phyloP scores from a whole-genome alignment of 2,797 vertebrate species.

The Apogon talboti region DNA sequence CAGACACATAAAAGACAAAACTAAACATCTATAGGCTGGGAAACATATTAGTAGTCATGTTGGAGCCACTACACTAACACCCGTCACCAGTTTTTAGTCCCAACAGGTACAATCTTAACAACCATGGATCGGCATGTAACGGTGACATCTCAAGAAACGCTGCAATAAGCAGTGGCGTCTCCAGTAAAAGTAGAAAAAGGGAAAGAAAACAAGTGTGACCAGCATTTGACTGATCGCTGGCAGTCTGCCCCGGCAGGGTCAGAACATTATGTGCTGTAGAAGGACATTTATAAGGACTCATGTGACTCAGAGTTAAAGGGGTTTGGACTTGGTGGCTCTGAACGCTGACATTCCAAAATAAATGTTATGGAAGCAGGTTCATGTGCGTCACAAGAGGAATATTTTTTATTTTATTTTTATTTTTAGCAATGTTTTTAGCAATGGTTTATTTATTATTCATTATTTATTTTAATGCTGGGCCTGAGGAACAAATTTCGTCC shows the following conservation, averaged over 20 bases:
- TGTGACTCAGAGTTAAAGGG: constrained; percentile 44
- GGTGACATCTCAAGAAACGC: constrained; percentile 33
- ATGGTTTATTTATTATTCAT: too few relatives aligned
- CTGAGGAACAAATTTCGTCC: too few relatives aligned
- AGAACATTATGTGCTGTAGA: constrained; percentile 66
- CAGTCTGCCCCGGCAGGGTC: constrained; percentile 52
- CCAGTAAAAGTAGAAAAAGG: constrained; percentile 12
- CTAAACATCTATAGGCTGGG: too few relatives aligned
- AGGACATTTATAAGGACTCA: constrained; percentile 61
- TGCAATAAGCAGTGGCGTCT: constrained; percentile 42
- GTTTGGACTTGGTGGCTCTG: constrained; percentile 35
- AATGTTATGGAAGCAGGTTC: constrained; percentile 33
- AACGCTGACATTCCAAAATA: constrained; percentile 36
- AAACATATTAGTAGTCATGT: too few relatives aligned
- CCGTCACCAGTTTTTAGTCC: too few relatives aligned
- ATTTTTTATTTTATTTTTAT: too few relatives aligned
- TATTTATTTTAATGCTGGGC: too few relatives aligned
- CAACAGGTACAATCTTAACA: constrained; percentile 29
- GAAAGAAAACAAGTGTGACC: constrained; percentile 57
- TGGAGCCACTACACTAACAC: too few relatives aligned
- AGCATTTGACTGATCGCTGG: constrained; percentile 65
- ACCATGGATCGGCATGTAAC: constrained; percentile 19
- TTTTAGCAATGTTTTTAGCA: too few relatives aligned
- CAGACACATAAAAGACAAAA: too few relatives aligned
- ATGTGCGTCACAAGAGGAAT: constrained; percentile 8